A percentile compares a stretch with the other conserved stretches of the same genome.
Conservation (phyloP, 2,113 vertebrate species). For the Panthera leo region DNA sequence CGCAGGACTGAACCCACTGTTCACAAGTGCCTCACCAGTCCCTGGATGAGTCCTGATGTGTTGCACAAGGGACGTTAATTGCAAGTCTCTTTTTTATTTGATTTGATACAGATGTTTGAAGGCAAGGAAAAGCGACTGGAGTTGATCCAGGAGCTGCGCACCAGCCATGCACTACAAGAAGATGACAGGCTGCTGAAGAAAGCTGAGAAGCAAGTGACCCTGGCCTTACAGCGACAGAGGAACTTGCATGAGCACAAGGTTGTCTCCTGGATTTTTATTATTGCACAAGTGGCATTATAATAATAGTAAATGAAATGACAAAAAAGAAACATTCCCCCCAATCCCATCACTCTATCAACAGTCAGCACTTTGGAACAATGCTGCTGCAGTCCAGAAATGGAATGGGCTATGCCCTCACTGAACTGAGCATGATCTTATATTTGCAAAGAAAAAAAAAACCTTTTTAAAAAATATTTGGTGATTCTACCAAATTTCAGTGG, state of each 20-base stretch:
- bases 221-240: conserved; percentile 86
- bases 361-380: not conserved
- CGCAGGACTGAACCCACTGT: not conserved
- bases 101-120: conserved; percentile 90
- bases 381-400: not conserved
- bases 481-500: not conserved
- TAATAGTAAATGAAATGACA: not conserved
- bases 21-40: not conserved
- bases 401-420: not conserved
- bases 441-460: not conserved
- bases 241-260: conserved; percentile 87
- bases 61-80: not conserved
- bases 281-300: not conserved
- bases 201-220: conserved; percentile 83
- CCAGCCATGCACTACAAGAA: conserved; percentile 87
- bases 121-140: conserved; percentile 90
- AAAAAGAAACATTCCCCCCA: not conserved
- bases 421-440: not conserved
- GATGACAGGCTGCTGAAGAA: conserved; percentile 87
- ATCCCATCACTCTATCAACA: not conserved
- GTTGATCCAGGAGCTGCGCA: conserved; percentile 91
- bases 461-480: not conserved
- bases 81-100: not conserved
- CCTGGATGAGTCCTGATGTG: not conserved
- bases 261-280: not conserved